These are phyloP conservation scores for Agriopis marginaria DNA, from an alignment of 2,888 invertebrate species.

Conservation along the genomic window DNA sequence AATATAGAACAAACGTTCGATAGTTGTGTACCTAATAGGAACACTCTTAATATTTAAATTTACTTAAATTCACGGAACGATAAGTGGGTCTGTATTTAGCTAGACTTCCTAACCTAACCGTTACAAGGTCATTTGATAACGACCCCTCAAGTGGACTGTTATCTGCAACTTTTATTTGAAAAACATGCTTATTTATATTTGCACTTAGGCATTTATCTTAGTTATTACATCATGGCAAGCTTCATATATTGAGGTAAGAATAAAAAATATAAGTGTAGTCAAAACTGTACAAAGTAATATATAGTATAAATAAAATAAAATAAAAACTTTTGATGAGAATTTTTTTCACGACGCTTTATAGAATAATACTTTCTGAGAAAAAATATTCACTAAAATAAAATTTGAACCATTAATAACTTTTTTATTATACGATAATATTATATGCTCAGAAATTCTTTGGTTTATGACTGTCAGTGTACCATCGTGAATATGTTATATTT, in stretches of 20 bases:
- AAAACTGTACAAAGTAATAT: background rate
- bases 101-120: slow-evolving; percentile 62
- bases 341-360: too few species aligned
- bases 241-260: background rate
- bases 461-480: too few species aligned
- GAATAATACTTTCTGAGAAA: too few species aligned
- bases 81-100: slow-evolving; percentile 60
- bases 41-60: background rate
- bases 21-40: slow-evolving; percentile 26
- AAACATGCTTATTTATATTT: slow-evolving; percentile 22
- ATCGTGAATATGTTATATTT: too few species aligned
- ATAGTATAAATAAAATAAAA: background rate
- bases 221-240: background rate
- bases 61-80: slow-evolving; percentile 19
- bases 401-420: too few species aligned
- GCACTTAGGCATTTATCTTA: background rate
- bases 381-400: too few species aligned
- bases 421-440: too few species aligned
- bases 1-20: background rate
- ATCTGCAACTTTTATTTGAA: slow-evolving; percentile 20
- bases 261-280: background rate
- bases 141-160: slow-evolving; percentile 51
- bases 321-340: background rate
- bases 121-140: slow-evolving; percentile 74
- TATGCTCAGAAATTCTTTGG: too few species aligned